These are phyloP conservation scores for Temnothorax nylanderi DNA, from an alignment of 1,140 invertebrate genomes.

Conservation along the genomic window DNA sequence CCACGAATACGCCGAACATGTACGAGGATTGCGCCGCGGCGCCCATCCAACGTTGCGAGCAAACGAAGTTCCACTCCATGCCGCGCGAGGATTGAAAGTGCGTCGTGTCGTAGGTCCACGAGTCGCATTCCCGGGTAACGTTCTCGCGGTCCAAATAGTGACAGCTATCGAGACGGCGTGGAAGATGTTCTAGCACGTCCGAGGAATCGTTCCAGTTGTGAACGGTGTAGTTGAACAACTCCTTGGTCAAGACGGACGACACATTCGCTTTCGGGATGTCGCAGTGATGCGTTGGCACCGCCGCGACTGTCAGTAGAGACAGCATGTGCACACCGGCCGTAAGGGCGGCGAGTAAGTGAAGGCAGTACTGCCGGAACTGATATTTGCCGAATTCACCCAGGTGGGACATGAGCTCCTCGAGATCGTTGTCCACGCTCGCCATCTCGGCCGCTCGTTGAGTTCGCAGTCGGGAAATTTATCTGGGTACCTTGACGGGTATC, in stretches of 20 bases:
- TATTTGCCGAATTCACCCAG: constrained; percentile 93
- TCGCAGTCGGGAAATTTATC: background rate
- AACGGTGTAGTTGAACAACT: background rate
- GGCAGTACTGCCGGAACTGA: constrained; percentile 90
- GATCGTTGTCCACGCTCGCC: constrained; percentile 87
- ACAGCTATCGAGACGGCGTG: constrained; percentile 87
- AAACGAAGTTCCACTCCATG: constrained; percentile 95
- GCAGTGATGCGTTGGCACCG: constrained; percentile 91
- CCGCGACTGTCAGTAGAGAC: constrained; percentile 91
- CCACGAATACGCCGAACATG: constrained; percentile 96
- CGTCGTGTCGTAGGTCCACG: constrained; percentile 90
- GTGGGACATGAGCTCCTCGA: constrained; percentile 90
- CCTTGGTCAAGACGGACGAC: background rate
- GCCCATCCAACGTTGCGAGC: constrained; percentile 92
- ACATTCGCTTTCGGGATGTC: constrained; percentile 85
- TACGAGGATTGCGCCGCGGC: constrained; percentile 92
- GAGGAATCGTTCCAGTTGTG: background rate
- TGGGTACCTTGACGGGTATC: background rate
- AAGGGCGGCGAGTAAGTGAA: constrained; percentile 91
- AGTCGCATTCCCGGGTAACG: constrained; percentile 85
- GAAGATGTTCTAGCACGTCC: background rate
- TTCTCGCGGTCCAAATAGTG: constrained; percentile 83
- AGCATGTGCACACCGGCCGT: constrained; percentile 93
- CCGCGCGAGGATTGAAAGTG: constrained; percentile 90
- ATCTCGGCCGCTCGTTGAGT: constrained; percentile 54